Evolutionary conservation across 2,113 vertebrate genomes (phyloP), one percentile per base, ranked within the genome.

Genomic region (Lasiurus cinereus): DNA sequence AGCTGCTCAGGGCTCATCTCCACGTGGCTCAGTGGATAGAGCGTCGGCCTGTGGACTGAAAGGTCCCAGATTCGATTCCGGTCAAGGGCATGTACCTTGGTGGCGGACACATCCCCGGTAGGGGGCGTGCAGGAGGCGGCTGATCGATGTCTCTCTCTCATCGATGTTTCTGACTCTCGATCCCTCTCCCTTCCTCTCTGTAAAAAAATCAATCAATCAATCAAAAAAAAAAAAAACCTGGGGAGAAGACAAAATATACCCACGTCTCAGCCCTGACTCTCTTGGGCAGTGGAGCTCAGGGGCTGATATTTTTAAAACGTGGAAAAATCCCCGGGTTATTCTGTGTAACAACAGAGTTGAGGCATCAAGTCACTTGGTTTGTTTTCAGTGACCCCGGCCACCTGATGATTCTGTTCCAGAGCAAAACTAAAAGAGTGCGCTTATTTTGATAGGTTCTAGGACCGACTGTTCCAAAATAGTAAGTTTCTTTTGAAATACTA

Each of bases 401-500:
- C 56, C 80, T 96, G 48, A 10, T 59, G 21, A 64, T 72, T 94
- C 66, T 56, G 90, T 91, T 50, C 79, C 33, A 76, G 72, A 79
- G 59, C n/a, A 80, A 91, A 95, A 39, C 6, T 15, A 54, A 88
- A 70, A 52, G 96, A 29, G 39, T 4, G n/a, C 11, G 27, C 46
- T 31, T 33, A 43, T 39, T 90, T 90, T 73, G 52, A 83, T 18
- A 29, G 46, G 16, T 46, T 83, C 50, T 59, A 91, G 14, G 33
- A 76, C 21, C 24, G 66, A 59, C 15, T 48, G 33, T 62, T 76
- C 1, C 5, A 80, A 88, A 80, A 76, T 21, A 77, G 31, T 33
- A 22, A 66, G 43, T 90, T 70, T 16, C 15, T 72, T 76, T 95
- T 52, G 43, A 67, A 87, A 76, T 94, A 70, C 9, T 67, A 48